phyloP scores from a whole-genome alignment of 2,113 vertebrate species.

The Ciconia maguari region DNA sequence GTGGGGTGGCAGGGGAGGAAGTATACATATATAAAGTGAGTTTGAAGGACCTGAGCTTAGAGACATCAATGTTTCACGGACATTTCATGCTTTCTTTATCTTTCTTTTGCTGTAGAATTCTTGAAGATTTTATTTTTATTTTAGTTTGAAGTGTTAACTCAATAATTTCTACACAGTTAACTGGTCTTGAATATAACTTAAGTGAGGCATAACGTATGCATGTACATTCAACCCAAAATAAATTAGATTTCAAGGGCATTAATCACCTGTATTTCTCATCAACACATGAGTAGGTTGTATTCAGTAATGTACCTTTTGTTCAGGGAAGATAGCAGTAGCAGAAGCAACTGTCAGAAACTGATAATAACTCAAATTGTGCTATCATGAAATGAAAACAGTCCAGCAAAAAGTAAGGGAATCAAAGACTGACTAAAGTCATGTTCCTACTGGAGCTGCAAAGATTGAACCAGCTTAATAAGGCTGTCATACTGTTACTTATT shows the following conservation, averaged over 20 bases:
- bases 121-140: background rate
- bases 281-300: background rate
- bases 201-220: background rate
- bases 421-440: background rate
- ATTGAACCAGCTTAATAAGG: background rate
- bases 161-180: background rate
- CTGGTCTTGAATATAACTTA: background rate
- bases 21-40: background rate
- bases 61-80: background rate
- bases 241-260: background rate
- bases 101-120: background rate
- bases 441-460: background rate
- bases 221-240: background rate
- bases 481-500: background rate
- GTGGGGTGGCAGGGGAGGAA: rapidly evolving
- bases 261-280: background rate
- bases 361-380: background rate
- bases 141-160: background rate
- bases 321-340: background rate
- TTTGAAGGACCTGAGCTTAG: background rate
- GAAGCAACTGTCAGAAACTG: background rate
- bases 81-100: background rate
- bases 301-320: background rate
- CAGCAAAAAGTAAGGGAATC: background rate
- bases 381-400: background rate